A percentile compares a stretch with the other conserved stretches of the same genome.
Evolutionary conservation across 1,140 invertebrate genomes (phyloP).

Genomic region (Lordiphosa collinella): DNA sequence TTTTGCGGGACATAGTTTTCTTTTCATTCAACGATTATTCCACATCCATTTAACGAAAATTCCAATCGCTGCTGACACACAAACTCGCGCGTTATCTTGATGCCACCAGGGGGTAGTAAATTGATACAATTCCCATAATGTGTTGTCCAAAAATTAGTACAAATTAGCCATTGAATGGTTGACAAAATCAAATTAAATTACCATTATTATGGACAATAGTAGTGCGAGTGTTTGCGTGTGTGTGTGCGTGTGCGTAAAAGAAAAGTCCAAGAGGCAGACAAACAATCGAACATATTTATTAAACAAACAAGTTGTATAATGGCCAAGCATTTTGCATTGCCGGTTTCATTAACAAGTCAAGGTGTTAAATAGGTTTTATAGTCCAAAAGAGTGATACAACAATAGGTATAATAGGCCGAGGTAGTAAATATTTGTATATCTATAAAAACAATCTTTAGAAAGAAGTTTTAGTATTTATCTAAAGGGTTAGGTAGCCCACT

Average conservation of each 20-base stretch:
- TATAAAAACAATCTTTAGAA: too few species aligned
- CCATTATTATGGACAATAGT: slow-evolving; percentile 40
- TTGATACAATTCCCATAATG: slow-evolving; percentile 41
- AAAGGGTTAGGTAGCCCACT: too few species aligned
- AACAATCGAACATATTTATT: not conserved
- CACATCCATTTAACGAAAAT: slow-evolving; percentile 11
- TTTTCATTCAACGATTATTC: slow-evolving; percentile 9
- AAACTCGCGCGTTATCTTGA: slow-evolving; percentile 36
- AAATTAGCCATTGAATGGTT: slow-evolving; percentile 37
- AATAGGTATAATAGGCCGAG: slow-evolving; percentile 6
- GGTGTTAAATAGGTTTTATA: slow-evolving; percentile 32
- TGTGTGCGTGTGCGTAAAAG: not conserved
- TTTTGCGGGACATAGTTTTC: slow-evolving; percentile 20
- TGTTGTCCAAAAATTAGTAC: slow-evolving; percentile 61
- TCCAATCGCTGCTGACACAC: slow-evolving; percentile 1
- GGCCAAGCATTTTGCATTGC: slow-evolving; percentile 6
- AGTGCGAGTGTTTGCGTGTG: not conserved
- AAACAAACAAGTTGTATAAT: slow-evolving; percentile 32
- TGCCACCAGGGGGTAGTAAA: slow-evolving; percentile 24
- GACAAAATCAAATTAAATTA: slow-evolving; percentile 47
- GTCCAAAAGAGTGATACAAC: not conserved
- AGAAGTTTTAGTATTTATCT: too few species aligned
- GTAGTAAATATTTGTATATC: too few species aligned
- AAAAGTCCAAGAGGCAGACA: not conserved
- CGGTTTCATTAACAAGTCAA: slow-evolving; percentile 29